Evolutionary conservation across 2,797 vertebrate genomes (phyloP).

Genomic region (Alauda arvensis): DNA sequence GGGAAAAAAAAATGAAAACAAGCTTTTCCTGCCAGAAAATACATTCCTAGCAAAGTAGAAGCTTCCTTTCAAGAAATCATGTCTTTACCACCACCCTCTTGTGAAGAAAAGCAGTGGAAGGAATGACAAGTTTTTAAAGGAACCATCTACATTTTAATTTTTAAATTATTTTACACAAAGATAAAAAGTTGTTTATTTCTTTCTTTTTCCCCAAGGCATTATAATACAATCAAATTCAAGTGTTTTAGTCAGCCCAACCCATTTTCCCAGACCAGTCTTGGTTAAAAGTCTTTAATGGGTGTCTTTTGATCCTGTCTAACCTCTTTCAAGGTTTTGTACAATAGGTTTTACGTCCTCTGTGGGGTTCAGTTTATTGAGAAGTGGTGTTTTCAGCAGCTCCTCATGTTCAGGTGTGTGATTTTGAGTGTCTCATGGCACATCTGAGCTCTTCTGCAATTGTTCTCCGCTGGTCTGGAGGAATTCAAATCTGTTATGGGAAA

Average conservation of each 20-base stretch:
- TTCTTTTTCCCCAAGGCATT: background rate
- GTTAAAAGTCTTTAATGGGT: background rate
- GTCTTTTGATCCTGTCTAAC: background rate
- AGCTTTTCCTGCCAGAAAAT: background rate
- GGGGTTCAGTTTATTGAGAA: background rate
- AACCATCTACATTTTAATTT: background rate
- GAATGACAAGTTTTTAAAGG: background rate
- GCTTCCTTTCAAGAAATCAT: background rate
- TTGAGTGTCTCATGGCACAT: background rate
- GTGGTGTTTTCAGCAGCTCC: constrained; percentile 1
- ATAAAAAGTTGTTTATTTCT: fast-evolving
- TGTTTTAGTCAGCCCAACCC: background rate
- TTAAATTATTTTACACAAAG: background rate
- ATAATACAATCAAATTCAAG: background rate
- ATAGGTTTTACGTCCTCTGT: background rate
- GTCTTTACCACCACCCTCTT: background rate
- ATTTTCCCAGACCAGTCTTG: background rate
- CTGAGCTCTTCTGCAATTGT: background rate
- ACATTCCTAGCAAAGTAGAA: background rate
- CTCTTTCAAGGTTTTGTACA: background rate
- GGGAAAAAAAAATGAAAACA: background rate
- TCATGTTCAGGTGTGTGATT: background rate
- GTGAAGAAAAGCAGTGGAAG: background rate
- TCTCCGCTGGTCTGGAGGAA: background rate
- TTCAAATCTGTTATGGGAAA: background rate